Evolutionary conservation across 2,113 vertebrate species (phyloP).

Genomic region (Perca schrenkii): DNA sequence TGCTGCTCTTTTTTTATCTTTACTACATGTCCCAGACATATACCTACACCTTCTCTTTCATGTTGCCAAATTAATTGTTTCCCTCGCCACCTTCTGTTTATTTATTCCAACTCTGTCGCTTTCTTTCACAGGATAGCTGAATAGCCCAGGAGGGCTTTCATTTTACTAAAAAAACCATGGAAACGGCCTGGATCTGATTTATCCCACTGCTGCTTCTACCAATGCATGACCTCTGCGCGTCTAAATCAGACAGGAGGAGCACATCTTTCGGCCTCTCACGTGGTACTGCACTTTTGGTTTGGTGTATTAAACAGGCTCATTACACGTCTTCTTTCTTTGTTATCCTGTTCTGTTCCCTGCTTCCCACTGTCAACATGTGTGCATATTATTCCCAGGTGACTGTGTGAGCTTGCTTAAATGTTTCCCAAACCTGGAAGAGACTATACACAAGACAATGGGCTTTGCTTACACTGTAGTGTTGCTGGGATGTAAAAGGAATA

Average conservation of each 20-base stretch:
- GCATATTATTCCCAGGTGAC: slow-evolving; percentile 15
- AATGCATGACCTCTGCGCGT: slow-evolving; percentile 26
- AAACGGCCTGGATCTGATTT: slow-evolving; percentile 40
- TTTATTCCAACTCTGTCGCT: slow-evolving; percentile 15
- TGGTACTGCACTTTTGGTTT: slow-evolving; percentile 18
- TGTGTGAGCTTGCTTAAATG: not conserved
- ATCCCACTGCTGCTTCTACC: slow-evolving; percentile 17
- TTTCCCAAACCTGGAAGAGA: not conserved
- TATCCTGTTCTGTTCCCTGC: not conserved
- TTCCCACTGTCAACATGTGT: not conserved
- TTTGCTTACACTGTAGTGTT: not conserved
- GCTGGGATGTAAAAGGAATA: not conserved
- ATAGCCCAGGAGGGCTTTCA: not conserved
- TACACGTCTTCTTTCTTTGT: not conserved
- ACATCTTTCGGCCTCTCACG: slow-evolving; percentile 35
- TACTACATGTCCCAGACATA: slow-evolving; percentile 5
- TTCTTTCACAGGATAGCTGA: slow-evolving; percentile 24
- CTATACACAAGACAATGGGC: not conserved
- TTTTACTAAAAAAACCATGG: not conserved
- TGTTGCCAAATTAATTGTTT: not conserved
- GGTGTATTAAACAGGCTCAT: slow-evolving; percentile 18
- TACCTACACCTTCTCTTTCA: not conserved
- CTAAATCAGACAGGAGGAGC: slow-evolving; percentile 22
- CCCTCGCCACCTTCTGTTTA: not conserved
- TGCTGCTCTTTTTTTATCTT: slow-evolving; percentile 28